These are phyloP conservation scores for Idris sp. DNA, from an alignment of 1,140 invertebrate genomes.

Conservation along the genomic window DNA sequence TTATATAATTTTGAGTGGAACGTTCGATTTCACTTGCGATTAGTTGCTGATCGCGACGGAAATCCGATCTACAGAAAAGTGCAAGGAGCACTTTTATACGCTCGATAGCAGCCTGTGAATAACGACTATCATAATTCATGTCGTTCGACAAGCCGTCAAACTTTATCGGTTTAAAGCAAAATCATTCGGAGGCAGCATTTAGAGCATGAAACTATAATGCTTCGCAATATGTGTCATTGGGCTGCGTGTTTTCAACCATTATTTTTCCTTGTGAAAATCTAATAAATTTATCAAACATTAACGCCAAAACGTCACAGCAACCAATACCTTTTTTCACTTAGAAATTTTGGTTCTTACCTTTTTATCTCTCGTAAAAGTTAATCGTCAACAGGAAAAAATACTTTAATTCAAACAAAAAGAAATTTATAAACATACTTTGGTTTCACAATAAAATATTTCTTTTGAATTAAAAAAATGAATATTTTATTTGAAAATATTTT, in stretches of 20 bases:
- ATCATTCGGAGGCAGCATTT: conserved; percentile 50
- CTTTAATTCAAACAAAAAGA: too few relatives aligned
- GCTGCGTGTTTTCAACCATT: conserved; percentile 33
- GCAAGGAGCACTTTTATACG: conserved; percentile 59
- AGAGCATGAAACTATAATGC: conserved; percentile 55
- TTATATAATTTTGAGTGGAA: conserved; percentile 8
- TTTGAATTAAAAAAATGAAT: neutral
- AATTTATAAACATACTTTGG: too few relatives aligned
- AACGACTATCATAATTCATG: conserved; percentile 63
- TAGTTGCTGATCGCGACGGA: conserved; percentile 41
- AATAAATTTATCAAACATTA: conserved; percentile 27
- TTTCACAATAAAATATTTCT: too few relatives aligned
- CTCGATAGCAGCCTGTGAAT: conserved; percentile 55
- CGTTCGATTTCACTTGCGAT: conserved; percentile 46
- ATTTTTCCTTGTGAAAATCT: conserved; percentile 23
- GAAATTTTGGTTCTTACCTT: too few relatives aligned
- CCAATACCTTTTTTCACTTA: too few relatives aligned
- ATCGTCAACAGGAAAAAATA: too few relatives aligned
- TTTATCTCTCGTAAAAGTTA: too few relatives aligned
- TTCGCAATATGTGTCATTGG: conserved; percentile 31
- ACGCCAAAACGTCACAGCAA: neutral
- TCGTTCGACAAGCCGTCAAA: conserved; percentile 57
- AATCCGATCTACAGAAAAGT: conserved; percentile 55
- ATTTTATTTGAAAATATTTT: too few relatives aligned
- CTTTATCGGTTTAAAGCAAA: conserved; percentile 59